phyloP scores from a whole-genome alignment of 2,888 invertebrate genomes.

The Cheilosia vernalis region DNA sequence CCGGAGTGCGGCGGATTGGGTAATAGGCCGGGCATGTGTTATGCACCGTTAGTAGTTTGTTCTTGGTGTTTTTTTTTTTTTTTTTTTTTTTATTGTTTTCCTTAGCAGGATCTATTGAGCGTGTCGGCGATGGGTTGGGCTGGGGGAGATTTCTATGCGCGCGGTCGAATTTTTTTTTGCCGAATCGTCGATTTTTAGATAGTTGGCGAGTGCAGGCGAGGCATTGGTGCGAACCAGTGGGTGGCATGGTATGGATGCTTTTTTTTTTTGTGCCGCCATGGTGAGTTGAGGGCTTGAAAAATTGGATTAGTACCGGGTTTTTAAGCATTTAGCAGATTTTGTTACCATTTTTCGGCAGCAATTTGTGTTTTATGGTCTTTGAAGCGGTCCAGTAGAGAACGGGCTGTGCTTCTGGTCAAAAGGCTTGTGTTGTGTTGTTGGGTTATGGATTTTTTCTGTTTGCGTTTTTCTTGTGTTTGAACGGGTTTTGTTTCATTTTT shows the following conservation, averaged over 20 bases:
- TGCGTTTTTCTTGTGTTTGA: conserved; percentile 39
- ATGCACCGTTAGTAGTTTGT: conserved; percentile 70
- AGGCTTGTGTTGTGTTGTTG: conserved; percentile 58
- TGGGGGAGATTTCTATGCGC: conserved; percentile 55
- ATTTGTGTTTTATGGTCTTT: conserved; percentile 75
- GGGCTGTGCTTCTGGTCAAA: conserved; percentile 66
- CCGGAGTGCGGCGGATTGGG: conserved; percentile 35
- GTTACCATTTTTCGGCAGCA: conserved; percentile 75
- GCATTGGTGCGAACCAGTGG: conserved; percentile 28
- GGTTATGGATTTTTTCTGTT: conserved; percentile 56
- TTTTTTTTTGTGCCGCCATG: conserved; percentile 56
- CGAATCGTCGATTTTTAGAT: conserved; percentile 70
- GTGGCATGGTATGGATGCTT: conserved; percentile 44
- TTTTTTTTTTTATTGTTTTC: conserved; percentile 50
- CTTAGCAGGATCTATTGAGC: conserved; percentile 63
- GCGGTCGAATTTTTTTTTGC: conserved; percentile 39
- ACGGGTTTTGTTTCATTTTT: not conserved
- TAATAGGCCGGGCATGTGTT: conserved; percentile 74
- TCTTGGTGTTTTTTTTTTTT: conserved; percentile 69
- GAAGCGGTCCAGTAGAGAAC: conserved; percentile 65
- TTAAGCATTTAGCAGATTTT: conserved; percentile 78
- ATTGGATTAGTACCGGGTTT: conserved; percentile 79
- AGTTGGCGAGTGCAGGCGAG: conserved; percentile 60
- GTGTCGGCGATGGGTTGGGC: conserved; percentile 17
- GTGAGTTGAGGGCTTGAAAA: conserved; percentile 75